Conservation (phyloP, 2,888 invertebrate species). For the Andrena trimmerana region DNA sequence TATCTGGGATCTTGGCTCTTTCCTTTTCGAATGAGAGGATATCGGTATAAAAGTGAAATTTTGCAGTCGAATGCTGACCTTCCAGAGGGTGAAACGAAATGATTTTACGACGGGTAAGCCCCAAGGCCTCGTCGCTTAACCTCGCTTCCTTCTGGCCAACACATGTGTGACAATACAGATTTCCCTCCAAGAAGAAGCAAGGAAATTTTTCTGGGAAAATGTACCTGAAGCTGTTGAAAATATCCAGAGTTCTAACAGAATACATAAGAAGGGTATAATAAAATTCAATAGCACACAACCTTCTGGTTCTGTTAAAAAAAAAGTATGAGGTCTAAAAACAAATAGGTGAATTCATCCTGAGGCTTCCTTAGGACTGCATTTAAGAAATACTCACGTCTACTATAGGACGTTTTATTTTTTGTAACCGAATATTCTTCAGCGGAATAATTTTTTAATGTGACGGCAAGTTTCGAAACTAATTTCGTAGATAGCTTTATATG, state of each 20-base stretch:
- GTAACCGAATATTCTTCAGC: too few species aligned
- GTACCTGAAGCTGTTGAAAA: not conserved
- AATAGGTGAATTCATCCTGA: too few species aligned
- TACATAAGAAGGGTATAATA: too few species aligned
- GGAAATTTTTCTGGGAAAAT: not conserved
- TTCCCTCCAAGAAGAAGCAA: not conserved
- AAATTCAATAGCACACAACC: too few species aligned
- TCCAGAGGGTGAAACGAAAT: not conserved
- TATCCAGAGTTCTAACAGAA: not conserved
- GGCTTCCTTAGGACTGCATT: too few species aligned
- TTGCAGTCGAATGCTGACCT: not conserved
- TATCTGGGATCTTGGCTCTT: not conserved
- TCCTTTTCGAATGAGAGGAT: not conserved
- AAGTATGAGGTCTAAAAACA: too few species aligned
- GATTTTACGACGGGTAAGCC: conserved; percentile 3
- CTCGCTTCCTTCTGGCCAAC: not conserved
- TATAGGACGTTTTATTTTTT: too few species aligned
- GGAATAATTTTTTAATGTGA: too few species aligned
- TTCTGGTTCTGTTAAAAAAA: too few species aligned
- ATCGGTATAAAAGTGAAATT: not conserved
- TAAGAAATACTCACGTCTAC: too few species aligned
- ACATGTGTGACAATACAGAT: not conserved
- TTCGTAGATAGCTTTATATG: too few species aligned
- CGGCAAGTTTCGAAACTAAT: too few species aligned
- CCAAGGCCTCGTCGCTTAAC: not conserved